phyloP scores from a whole-genome alignment of 2,888 invertebrate genomes.

The Tipula helvola region DNA sequence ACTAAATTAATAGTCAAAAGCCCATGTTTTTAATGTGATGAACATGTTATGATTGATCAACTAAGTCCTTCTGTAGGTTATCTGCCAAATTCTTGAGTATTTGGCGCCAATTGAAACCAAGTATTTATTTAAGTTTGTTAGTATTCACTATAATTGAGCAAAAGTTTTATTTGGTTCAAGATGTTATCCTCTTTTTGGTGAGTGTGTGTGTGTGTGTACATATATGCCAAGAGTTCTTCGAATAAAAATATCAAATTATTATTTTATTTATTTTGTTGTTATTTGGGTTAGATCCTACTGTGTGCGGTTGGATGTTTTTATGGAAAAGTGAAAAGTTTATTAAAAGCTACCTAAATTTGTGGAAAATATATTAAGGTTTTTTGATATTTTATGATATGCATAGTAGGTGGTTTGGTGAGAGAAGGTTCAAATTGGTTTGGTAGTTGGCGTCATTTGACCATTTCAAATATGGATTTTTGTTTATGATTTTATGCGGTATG shows the following conservation, averaged over 20 bases:
- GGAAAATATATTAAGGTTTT: neutral
- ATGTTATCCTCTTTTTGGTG: neutral
- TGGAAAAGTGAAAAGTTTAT: neutral
- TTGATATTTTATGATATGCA: neutral
- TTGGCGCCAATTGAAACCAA: neutral
- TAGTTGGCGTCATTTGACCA: neutral
- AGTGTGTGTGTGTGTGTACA: neutral
- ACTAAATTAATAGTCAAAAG: neutral
- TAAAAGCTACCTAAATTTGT: neutral
- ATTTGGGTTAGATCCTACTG: neutral
- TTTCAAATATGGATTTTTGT: neutral
- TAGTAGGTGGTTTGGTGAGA: neutral
- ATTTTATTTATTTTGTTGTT: neutral
- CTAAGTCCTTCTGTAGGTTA: neutral
- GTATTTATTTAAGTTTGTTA: neutral
- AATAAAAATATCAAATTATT: neutral
- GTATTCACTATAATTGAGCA: neutral
- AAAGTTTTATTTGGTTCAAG: neutral
- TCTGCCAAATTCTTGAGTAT: neutral
- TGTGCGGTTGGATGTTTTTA: neutral
- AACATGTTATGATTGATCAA: neutral
- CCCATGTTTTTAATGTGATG: neutral
- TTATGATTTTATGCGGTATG: neutral
- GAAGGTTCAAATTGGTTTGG: neutral
- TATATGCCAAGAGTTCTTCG: neutral